phyloP scores from a whole-genome alignment of 2,113 vertebrate species.

The Mus pahari region DNA sequence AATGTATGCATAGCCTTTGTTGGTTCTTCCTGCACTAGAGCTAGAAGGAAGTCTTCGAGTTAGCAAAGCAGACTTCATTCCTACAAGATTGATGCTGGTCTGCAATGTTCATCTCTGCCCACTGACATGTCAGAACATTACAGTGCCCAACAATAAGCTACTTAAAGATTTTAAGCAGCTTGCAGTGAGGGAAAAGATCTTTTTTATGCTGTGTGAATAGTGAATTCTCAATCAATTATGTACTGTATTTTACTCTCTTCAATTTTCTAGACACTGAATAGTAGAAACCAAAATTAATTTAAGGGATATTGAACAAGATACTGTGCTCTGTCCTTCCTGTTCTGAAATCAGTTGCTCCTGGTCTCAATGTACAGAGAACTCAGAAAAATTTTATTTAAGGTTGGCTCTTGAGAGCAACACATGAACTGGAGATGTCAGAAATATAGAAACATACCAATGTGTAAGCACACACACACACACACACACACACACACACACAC shows the following conservation, averaged over 20 bases:
- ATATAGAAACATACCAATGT: background rate
- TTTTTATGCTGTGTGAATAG: background rate
- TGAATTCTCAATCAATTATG: background rate
- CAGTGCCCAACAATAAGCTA: background rate
- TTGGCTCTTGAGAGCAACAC: background rate
- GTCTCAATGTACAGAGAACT: background rate
- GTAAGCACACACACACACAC: too few relatives aligned
- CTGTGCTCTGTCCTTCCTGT: background rate
- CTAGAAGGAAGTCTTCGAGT: background rate
- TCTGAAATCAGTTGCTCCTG: background rate
- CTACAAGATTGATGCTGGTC: background rate
- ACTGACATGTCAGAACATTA: background rate
- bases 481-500: background rate
- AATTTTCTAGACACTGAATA: slow-evolving; percentile 1
- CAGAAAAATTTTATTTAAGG: background rate
- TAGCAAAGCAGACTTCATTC: slow-evolving; percentile 16
- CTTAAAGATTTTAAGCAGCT: background rate
- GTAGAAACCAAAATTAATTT: slow-evolving; percentile 52
- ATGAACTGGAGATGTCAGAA: background rate
- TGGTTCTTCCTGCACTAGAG: background rate
- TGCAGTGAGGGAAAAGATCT: background rate
- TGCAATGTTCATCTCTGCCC: background rate
- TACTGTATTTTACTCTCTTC: slow-evolving; percentile 28
- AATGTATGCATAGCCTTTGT: background rate
- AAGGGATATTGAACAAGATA: background rate